Percentiles rank a stretch among this genome's conserved stretches.
Evolutionary conservation across 2,888 invertebrate genomes (phyloP).

Genomic region (Autographa gamma): DNA sequence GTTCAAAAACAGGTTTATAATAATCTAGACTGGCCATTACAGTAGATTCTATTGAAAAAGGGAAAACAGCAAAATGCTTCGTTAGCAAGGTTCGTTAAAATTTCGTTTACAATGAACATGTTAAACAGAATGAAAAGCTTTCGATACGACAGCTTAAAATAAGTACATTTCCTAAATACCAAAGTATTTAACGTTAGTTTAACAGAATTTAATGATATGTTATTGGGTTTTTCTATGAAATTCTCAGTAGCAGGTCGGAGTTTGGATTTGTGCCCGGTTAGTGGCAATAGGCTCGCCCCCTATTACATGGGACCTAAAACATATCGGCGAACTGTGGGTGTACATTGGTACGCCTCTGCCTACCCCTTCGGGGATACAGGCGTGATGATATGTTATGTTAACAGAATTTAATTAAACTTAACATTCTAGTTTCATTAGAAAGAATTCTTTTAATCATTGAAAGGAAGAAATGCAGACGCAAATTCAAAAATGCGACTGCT

Average conservation of each 20-base stretch:
- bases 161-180: background rate
- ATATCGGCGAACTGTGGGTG: no score
- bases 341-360: no score
- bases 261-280: no score
- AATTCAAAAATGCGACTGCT: slow-evolving; percentile 22
- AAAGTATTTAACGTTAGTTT: no score
- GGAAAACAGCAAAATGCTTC: background rate
- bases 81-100: background rate
- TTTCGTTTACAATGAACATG: background rate
- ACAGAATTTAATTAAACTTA: slow-evolving; percentile 20
- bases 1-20: background rate
- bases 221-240: no score
- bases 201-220: no score
- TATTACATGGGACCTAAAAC: no score
- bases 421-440: no score
- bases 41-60: background rate
- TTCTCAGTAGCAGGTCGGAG: no score
- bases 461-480: slow-evolving; percentile 25
- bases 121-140: background rate
- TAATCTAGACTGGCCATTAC: background rate
- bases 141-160: background rate
- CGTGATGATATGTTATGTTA: slow-evolving; percentile 5
- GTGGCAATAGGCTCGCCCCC: no score
- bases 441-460: no score
- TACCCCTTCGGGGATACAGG: no score